These are phyloP conservation scores for honey bee (Apis mellifera) DNA, from an alignment of 1,140 invertebrate species.

Conservation along the genomic window Amel_HAv3.1 CM009931.2:18046501-18047000, in stretches of 20 bases:
- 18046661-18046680: constrained; percentile 30
- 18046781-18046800: constrained; percentile 10
- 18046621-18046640: constrained; percentile 39
- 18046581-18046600: constrained; percentile 29
- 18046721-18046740: too few species aligned
- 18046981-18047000: background rate
- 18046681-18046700: constrained; percentile 28
- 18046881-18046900: background rate
- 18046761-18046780: background rate
- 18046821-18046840: background rate
- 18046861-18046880: background rate
- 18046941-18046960: background rate
- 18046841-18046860: background rate
- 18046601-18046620: constrained; percentile 25
- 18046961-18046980: background rate
- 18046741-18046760: background rate
- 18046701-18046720: constrained; percentile 25
- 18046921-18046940: too few species aligned
- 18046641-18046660: constrained; percentile 20
- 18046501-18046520: too few species aligned
- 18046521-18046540: constrained; percentile 14
- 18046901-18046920: too few species aligned
- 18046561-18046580: background rate
- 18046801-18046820: too few species aligned
- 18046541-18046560: too few species aligned